Percentiles rank a stretch among this genome's conserved stretches.
These are phyloP conservation scores for Chrysaora quinquecirrha DNA, from an alignment of 30 jellyfish, hydroid and myxozoan genomes.

Conservation along the genomic window DNA sequence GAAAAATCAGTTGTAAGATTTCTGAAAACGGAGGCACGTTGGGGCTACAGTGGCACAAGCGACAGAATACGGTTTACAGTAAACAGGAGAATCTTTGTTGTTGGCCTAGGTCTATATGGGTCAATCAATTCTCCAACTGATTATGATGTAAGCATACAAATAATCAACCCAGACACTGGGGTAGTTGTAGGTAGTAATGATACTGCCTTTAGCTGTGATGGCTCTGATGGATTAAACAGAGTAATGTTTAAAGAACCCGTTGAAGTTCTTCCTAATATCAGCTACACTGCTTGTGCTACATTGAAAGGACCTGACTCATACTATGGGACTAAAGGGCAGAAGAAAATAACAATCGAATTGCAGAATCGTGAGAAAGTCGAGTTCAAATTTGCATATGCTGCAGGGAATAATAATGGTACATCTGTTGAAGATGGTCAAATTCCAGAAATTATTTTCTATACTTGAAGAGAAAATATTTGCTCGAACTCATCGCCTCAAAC, in stretches of 20 bases:
- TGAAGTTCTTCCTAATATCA: slow-evolving; percentile 83
- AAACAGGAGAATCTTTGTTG: slow-evolving; percentile 89
- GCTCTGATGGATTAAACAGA: slow-evolving; percentile 90
- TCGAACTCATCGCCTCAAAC: no score
- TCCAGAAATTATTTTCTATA: slow-evolving; percentile 97
- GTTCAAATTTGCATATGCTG: slow-evolving; percentile 95
- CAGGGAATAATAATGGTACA: slow-evolving; percentile 98
- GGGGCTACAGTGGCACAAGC: slow-evolving; percentile 99
- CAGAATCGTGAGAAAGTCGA: slow-evolving; percentile 96
- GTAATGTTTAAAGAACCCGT: slow-evolving; percentile 98
- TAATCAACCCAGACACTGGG: slow-evolving; percentile 87
- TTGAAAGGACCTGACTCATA: slow-evolving; percentile 94
- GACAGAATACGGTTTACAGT: slow-evolving; percentile 90
- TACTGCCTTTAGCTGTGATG: slow-evolving; percentile 99
- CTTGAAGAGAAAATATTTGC: slow-evolving; percentile 56
- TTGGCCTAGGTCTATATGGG: slow-evolving; percentile 98
- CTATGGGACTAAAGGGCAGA: slow-evolving; percentile 94
- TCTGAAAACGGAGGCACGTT: slow-evolving; percentile 95
- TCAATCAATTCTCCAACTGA: slow-evolving; percentile 96
- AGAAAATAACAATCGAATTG: slow-evolving; percentile 83
- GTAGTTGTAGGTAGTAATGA: slow-evolving; percentile 92
- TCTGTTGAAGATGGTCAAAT: slow-evolving; percentile 99
- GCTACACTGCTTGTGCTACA: slow-evolving; percentile 96
- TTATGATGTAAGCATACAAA: slow-evolving; percentile 93
- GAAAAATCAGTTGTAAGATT: slow-evolving; percentile 94